Conservation (phyloP, 2,113 vertebrate species). For the Hippocampus comes region DNA sequence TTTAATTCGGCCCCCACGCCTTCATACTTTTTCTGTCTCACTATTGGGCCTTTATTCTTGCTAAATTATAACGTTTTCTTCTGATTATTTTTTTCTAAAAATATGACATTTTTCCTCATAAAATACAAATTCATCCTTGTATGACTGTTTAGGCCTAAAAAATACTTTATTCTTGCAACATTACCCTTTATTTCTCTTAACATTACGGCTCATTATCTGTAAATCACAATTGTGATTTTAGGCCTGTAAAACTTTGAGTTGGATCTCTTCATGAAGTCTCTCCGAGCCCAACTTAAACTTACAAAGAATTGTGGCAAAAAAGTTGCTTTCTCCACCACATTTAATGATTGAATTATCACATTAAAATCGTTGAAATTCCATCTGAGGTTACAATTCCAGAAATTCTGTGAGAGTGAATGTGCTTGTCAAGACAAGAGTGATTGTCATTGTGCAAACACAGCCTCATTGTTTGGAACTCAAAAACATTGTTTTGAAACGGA, state of each 20-base stretch:
- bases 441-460: not conserved
- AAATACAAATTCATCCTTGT: not conserved
- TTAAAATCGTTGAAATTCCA: not conserved
- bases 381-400: not conserved
- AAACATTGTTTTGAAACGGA: not conserved
- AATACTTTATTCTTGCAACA: not conserved
- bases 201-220: not conserved
- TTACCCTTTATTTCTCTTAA: not conserved
- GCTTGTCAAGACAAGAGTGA: not conserved
- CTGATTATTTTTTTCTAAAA: not conserved
- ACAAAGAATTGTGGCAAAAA: not conserved
- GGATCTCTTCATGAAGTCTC: too few species aligned
- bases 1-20: too few species aligned
- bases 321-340: not conserved
- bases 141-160: not conserved
- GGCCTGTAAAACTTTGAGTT: too few species aligned
- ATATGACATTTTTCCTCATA: not conserved
- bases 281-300: not conserved
- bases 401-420: not conserved
- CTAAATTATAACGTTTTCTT: not conserved
- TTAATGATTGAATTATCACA: slow-evolving; percentile 1
- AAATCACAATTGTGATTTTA: too few species aligned
- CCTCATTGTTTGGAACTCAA: not conserved
- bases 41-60: not conserved
- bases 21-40: not conserved